These are phyloP conservation scores for Diprion similis DNA, from an alignment of 1,140 invertebrate species.

Conservation along the genomic window DNA sequence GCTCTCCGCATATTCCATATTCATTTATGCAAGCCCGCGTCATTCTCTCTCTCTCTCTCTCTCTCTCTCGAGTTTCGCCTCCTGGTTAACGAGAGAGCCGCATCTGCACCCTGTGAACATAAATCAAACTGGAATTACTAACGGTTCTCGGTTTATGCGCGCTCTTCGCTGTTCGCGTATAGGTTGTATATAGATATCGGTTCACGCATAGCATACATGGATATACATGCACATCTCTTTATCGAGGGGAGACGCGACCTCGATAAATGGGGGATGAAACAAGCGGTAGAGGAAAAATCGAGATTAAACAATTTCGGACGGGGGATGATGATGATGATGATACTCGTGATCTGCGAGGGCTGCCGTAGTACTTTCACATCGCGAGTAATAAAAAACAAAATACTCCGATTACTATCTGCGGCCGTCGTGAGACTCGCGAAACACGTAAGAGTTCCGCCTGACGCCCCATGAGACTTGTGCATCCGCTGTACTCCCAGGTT, in stretches of 20 bases:
- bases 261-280: conserved; percentile 10
- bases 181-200: no score
- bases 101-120: conserved; percentile 34
- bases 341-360: neutral
- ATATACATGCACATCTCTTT: neutral
- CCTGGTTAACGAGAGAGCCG: neutral
- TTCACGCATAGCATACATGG: no score
- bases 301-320: neutral
- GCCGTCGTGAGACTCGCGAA: neutral
- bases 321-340: neutral
- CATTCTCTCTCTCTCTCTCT: neutral
- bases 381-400: neutral
- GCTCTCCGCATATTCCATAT: neutral
- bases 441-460: neutral
- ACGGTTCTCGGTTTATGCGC: conserved; percentile 22
- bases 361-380: neutral
- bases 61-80: neutral
- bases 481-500: conserved; percentile 1
- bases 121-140: conserved; percentile 34
- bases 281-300: conserved; percentile 19
- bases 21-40: neutral
- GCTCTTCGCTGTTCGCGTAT: no score
- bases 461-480: neutral
- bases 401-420: neutral
- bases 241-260: neutral